Evolutionary conservation across 2,888 invertebrate species (phyloP), one percentile per base, ranked within the genome.

Genomic region (Drosophila pseudotalamancana): DNA sequence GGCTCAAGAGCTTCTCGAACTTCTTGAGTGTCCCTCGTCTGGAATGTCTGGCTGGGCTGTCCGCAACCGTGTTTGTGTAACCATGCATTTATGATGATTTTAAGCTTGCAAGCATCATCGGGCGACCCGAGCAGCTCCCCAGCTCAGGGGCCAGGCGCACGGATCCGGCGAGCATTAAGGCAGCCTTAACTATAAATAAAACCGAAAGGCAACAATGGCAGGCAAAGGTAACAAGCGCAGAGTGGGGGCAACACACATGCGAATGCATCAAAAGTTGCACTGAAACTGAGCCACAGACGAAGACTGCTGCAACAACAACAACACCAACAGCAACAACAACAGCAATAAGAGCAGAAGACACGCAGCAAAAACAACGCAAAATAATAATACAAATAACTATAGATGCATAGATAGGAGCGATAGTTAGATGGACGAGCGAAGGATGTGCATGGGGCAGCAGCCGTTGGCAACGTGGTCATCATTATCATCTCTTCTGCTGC

Each of bases 21-120:
- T 48, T n/a, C 8, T 31, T 6, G 4, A n/a, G n/a, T 14, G 14
- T 5, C 21, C 42, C 66, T 51, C 54, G 57, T 8, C 48, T 6
- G 19, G 9, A 19, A 37, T 12, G 54, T 61, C 59, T 55, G 64
- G 34, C 37, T 27, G 32, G n/a, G 16, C 43, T 25, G 62, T 60
- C 62, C 62, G 45, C 31, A 45, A 45, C 39, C 40, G 23, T 53
- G 63, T 80, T 56, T 77, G 75, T 70, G 72, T 78, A 80, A 57
- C 73, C 78, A 76, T 87, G 82, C 88, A 86, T 83, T 83, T 87
- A 87, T 87, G 88, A 83, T 87, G 86, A 87, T 87, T 87, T 83
- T 48, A 87, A 76, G 88, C 82, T 79, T 48, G 71, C 74, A 68
- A 82, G 80, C 80, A 85, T 83, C 87, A 70, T 62, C 61, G 51